A percentile compares a stretch with the other conserved stretches of the same genome.
Conservation (phyloP, 2,888 invertebrate species). For the Eupeodes luniger region DNA sequence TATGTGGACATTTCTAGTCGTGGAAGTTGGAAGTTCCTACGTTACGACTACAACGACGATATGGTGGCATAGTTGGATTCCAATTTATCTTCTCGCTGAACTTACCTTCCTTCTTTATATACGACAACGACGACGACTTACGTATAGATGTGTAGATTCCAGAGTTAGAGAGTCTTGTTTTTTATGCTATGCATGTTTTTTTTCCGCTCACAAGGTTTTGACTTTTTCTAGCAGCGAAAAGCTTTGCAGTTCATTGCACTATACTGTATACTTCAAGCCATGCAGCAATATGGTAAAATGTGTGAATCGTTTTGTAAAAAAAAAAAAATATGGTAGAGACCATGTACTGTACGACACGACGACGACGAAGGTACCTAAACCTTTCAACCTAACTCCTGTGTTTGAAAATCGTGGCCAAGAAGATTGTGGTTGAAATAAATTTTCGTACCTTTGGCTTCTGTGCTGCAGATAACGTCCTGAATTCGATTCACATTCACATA, state of each 20-base stretch:
- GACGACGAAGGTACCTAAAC: neutral
- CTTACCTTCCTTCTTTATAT: constrained; percentile 11
- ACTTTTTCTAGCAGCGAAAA: constrained; percentile 2
- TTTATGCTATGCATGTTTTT: neutral
- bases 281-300: constrained; percentile 44
- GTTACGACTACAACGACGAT: constrained; percentile 3
- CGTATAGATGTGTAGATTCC: neutral
- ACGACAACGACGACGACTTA: too few relatives aligned
- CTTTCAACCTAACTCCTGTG: neutral
- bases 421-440: constrained; percentile 59
- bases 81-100: constrained; percentile 42
- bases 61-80: constrained; percentile 34
- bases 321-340: neutral
- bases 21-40: constrained; percentile 31
- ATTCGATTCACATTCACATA: constrained; percentile 34
- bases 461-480: constrained; percentile 25
- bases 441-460: constrained; percentile 30
- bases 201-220: neutral
- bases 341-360: neutral
- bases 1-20: neutral
- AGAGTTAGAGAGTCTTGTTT: neutral
- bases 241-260: constrained; percentile 55
- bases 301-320: constrained; percentile 25
- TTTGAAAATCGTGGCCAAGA: constrained; percentile 31
- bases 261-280: neutral